Evolutionary conservation across 2,797 vertebrate species (phyloP), one percentile per base, ranked within the genome.

Genomic region (Pyrrhura leucotis): DNA sequence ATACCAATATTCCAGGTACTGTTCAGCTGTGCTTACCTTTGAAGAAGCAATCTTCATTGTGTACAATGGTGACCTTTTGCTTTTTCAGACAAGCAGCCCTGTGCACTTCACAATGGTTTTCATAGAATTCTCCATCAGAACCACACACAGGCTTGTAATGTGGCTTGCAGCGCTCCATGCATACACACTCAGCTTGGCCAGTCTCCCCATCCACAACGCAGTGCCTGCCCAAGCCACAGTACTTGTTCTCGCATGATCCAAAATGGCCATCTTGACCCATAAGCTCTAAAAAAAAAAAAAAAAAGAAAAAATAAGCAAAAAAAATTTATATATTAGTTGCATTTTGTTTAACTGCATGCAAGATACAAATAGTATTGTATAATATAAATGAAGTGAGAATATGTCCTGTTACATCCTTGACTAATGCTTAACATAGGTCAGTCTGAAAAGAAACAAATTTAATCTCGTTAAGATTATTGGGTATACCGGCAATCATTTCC

Each of bases 21-120:
- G 28, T 42, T 72, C 78, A 80, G 66, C 22, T 10, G 2, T 0
- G 5, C 97, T 97, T 98, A 99, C 99, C 99, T 99, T 99, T 99
- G 95, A 99, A 99, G 97, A 99, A 99, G 93, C 99, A 99, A 93
- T 99, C 99, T 94, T 99, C 99, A 1, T 98, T 99, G 98, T 99
- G 99, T 89, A 99, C 98, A 92, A 99, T 99, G 97, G 99, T 99
- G 65, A 99, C 98, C 97, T 98, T 99, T 75, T 98, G 98, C 74
- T 97, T 98, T 89, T 98, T 97, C 93, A 99, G 94, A 69, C 99
- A 99, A 37, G 99, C 99, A 22, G 99, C 98, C 62, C 98, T 97
- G 96, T 99, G 99, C 28, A 99, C 99, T 95, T 99, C 99, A 18
- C 99, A 99, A 84, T 99, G 99, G 97, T 99, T 99, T 97, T 98